phyloP scores from a whole-genome alignment of 2,888 invertebrate species.

The Temnothorax rugatulus region DNA sequence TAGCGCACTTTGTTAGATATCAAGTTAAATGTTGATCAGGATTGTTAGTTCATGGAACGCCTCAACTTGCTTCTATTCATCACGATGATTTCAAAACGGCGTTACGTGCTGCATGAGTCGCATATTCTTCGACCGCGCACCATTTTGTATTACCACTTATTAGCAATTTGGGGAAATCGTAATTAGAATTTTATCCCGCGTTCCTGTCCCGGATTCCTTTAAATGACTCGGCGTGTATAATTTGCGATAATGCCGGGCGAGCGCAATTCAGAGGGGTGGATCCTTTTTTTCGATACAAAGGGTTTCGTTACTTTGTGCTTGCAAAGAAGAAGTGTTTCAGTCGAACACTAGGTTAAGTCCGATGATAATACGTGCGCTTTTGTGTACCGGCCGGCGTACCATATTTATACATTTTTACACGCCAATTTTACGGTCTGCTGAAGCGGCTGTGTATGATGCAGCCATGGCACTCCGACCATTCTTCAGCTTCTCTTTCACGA shows the following conservation, averaged over 20 bases:
- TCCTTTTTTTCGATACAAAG: slow-evolving; percentile 33
- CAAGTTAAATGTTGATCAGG: background rate
- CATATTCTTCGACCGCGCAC: background rate
- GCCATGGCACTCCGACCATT: slow-evolving; percentile 17
- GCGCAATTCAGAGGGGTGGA: slow-evolving; percentile 25
- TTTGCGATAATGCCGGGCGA: slow-evolving; percentile 28
- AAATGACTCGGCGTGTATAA: slow-evolving; percentile 36
- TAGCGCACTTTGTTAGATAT: background rate
- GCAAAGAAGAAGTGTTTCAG: slow-evolving; percentile 33
- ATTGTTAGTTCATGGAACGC: background rate
- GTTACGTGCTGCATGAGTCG: background rate
- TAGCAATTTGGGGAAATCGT: slow-evolving; percentile 15
- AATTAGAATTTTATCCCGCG: slow-evolving; percentile 17
- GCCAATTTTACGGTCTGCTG: slow-evolving; percentile 67
- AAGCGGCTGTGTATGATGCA: slow-evolving; percentile 48
- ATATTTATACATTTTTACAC: slow-evolving; percentile 56
- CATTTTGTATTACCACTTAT: background rate
- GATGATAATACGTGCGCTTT: slow-evolving; percentile 51
- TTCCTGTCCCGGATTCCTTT: background rate
- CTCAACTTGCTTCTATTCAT: background rate
- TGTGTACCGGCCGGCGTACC: slow-evolving; percentile 34
- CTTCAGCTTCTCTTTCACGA: slow-evolving; percentile 15
- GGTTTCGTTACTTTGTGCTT: slow-evolving; percentile 23
- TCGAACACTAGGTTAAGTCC: slow-evolving; percentile 45
- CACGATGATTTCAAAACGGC: background rate